Evolutionary conservation across 2,888 invertebrate genomes (phyloP), one percentile per base, ranked within the genome.

Genomic region (Metacarcinus magister): DNA sequence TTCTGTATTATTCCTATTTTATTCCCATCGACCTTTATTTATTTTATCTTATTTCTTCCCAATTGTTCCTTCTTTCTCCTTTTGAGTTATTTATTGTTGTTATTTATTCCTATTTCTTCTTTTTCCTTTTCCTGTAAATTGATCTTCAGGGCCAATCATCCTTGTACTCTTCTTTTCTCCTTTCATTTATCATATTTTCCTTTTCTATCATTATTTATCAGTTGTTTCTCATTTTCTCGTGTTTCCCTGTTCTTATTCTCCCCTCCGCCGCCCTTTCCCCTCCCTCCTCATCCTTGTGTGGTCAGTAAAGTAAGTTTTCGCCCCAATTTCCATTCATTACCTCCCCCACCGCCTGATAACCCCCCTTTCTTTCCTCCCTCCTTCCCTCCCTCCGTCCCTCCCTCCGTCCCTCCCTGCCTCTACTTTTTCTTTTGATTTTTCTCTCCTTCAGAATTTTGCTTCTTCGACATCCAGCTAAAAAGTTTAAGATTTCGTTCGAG

Each of bases 301-400:
- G 95, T 95, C 95, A 93, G 95, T 60, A 93, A 95, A 95, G 95
- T 95, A 93, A 92, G 93, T 95, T 95, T 93, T 93, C 95, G 95
- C 87, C 93, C 95, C 95, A 95, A 95, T 95, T 95, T 95, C 92
- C 95, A 95, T 95, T 95, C 93, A 95, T 95, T 93, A 95, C 48
- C 48, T n/a, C 92, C 48, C 46, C 28, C 82, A 32, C 87, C 32
- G n/a, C 82, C 82, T 67, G 67, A 67, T 67, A 67, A 67, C 67
- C 32, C 4, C 82, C 82, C 28, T 32, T 28, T 93, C 87, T 54
- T 48, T 19, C 67, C 28, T 48, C 87, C 13, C n/a, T n/a, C 82
- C 46, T 23, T 23, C 48, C 54, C 19, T 19, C n/a, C 67, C 16
- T 28, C 19, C 46, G 23, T 5, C n/a, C 67, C n/a, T 43, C 87